phyloP scores from a whole-genome alignment of 2,888 invertebrate genomes.

The Hecatera dysodea region DNA sequence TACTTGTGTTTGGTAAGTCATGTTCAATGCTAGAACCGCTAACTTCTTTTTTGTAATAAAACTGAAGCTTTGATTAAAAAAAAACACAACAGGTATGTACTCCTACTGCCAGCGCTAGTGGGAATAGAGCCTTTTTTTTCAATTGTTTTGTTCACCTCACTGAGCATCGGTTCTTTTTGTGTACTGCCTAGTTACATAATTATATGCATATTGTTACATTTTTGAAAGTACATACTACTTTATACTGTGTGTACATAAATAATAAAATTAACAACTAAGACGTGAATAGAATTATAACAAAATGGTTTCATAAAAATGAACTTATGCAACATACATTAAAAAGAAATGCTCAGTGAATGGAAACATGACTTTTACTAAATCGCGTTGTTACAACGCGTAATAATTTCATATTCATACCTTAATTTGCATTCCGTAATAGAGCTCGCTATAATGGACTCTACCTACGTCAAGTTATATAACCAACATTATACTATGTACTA shows the following conservation, averaged over 20 bases:
- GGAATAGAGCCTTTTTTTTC: not conserved
- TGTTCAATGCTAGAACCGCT: not conserved
- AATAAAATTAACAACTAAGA: no score
- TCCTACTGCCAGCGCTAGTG: not conserved
- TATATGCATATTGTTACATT: no score
- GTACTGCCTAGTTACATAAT: no score
- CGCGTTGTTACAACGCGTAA: conserved; percentile 7
- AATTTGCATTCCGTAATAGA: no score
- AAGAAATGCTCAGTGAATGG: conserved; percentile 20
- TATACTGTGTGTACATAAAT: no score
- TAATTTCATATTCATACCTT: conserved; percentile 1
- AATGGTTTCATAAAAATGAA: not conserved
- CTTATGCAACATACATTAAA: not conserved
- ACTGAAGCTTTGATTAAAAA: no score
- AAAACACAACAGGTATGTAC: no score
- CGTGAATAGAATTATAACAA: not conserved
- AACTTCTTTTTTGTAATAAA: no score
- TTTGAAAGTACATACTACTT: no score
- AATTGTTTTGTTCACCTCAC: no score
- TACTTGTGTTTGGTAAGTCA: no score
- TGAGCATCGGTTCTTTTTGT: no score
- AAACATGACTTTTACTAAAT: conserved; percentile 37
- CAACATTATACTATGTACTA: not conserved
- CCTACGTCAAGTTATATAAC: conserved; percentile 12
- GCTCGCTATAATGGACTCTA: conserved; percentile 17